Evolutionary conservation across 2,888 invertebrate species (phyloP), one percentile per base, ranked within the genome.

Genomic region (Volucella inflata): DNA sequence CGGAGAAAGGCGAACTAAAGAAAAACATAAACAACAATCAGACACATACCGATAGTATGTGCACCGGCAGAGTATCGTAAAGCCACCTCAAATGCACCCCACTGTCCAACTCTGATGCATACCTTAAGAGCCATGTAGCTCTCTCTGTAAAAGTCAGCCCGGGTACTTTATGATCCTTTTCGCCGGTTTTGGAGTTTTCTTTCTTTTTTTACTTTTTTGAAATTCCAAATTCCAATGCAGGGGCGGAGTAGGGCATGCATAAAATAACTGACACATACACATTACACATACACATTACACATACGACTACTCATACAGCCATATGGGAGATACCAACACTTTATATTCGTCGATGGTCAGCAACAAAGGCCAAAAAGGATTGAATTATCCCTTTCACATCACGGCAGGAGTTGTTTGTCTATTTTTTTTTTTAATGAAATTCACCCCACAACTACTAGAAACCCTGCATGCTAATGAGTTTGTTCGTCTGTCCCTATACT

Each of bases 381-480:
- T 82, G 82, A 82, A 82, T 67, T 82, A 82, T 82, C 70, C 71
- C 42, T 76, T 76, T 64, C 59, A 76, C 44, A 50, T 62, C 59
- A n/a, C 4, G 9, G 53, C 14, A 36, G 16, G 71, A 17, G 40
- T 46, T n/a, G 38, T 46, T 9, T 48, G 44, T 60, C 38, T 46
- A 14, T 60, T 57, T 42, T 42, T 46, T n/a, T 16, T 46, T 82
- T 51, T 82, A 80, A 84, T 80, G 70, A 80, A 75, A 84, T 84
- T 70, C 70, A 80, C 70, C 80, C 80, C 53, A 21, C 79, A 74
- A 65, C 70, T 71, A 70, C 65, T 57, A 36, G 30, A 9, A 59
- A 17, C 64, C 57, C 70, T 75, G 84, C 70, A 84, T 84, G 64
- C 80, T 84, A 80, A 84, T 84, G 84, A 84, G 75, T 75, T 79